Evolutionary conservation across 2,888 invertebrate species (phyloP).

Genomic region (Chymomyza procnemis): DNA sequence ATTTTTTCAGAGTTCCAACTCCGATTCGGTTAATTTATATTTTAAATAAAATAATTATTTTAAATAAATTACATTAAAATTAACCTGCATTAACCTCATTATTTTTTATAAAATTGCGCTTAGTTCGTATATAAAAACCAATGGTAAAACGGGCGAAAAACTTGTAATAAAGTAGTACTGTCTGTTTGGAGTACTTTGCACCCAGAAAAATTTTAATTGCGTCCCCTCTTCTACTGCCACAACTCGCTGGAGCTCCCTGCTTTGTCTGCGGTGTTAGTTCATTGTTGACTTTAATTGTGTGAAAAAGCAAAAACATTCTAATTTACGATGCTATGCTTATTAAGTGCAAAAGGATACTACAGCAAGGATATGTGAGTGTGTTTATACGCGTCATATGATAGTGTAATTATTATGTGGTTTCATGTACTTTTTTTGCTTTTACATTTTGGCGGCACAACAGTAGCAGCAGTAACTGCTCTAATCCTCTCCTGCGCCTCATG

Average conservation of each 20-base stretch:
- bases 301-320: constrained; percentile 73
- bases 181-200: constrained; percentile 7
- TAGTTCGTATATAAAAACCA: constrained; percentile 10
- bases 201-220: constrained; percentile 64
- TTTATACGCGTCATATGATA: constrained; percentile 59
- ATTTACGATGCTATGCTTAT: constrained; percentile 54
- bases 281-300: constrained; percentile 72
- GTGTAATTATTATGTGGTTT: constrained; percentile 71
- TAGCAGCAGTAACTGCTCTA: not conserved
- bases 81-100: too few relatives aligned
- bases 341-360: constrained; percentile 48
- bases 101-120: too few relatives aligned
- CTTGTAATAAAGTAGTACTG: constrained; percentile 15
- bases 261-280: not conserved
- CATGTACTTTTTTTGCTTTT: constrained; percentile 28
- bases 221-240: constrained; percentile 22
- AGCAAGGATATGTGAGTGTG: constrained; percentile 42
- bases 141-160: constrained; percentile 28
- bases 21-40: too few relatives aligned
- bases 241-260: too few relatives aligned
- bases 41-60: too few relatives aligned
- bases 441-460: not conserved
- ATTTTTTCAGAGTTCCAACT: too few relatives aligned
- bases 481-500: constrained; percentile 4
- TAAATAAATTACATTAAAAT: too few relatives aligned